A percentile compares a stretch with the other conserved stretches of the same genome.
phyloP scores from a whole-genome alignment of 2,797 vertebrate species.

The Chromobotia macracanthus region DNA sequence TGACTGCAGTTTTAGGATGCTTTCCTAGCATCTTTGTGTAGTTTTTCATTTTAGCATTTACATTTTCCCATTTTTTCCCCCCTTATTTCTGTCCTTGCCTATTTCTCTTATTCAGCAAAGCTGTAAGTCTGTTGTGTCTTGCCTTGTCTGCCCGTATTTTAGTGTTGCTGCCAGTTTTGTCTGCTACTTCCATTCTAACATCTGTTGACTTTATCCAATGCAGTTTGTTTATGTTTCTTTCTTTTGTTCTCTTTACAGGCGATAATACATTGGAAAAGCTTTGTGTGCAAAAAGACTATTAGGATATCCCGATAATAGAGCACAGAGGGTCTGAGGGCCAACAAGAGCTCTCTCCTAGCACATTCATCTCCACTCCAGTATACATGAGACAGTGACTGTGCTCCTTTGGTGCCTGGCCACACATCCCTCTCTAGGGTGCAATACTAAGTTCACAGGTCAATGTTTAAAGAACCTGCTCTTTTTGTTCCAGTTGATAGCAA shows the following conservation, averaged over 20 bases:
- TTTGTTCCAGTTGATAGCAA: slow-evolving; percentile 28
- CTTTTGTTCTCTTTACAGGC: slow-evolving; percentile 32
- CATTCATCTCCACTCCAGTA: slow-evolving; percentile 21
- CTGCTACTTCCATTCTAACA: background rate
- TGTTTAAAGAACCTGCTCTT: slow-evolving; percentile 39
- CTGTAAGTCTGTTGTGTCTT: no score
- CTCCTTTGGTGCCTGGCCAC: slow-evolving; percentile 18
- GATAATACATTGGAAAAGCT: slow-evolving; percentile 21
- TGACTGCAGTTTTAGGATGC: background rate
- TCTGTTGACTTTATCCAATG: background rate
- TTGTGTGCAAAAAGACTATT: slow-evolving; percentile 26
- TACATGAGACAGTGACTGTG: background rate
- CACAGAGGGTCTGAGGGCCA: slow-evolving; percentile 5
- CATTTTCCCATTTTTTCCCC: background rate
- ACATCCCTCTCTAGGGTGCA: slow-evolving; percentile 34
- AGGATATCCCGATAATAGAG: background rate
- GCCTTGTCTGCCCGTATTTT: no score
- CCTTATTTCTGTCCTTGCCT: no score
- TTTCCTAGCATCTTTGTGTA: slow-evolving; percentile 9
- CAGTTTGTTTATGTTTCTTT: background rate
- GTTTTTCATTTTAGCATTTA: slow-evolving; percentile 1
- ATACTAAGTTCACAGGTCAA: slow-evolving; percentile 46
- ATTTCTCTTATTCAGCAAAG: no score
- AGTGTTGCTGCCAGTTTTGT: background rate
- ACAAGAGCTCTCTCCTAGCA: slow-evolving; percentile 10